Evolutionary conservation across 2,113 vertebrate genomes (phyloP).

Genomic region (Turnix velox): DNA sequence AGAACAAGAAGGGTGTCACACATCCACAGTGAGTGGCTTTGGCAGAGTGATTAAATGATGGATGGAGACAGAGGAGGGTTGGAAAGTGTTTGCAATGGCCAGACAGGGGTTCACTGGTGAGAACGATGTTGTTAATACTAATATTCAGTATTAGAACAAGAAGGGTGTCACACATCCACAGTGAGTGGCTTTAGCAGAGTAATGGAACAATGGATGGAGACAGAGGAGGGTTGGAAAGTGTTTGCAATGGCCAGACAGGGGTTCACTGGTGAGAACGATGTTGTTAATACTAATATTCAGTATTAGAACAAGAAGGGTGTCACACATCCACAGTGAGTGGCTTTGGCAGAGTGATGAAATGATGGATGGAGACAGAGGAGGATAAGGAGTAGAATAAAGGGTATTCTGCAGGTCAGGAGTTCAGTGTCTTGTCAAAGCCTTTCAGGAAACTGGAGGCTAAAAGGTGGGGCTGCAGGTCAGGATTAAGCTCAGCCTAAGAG

Average conservation of each 20-base stretch:
- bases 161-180: too few species aligned
- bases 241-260: neutral
- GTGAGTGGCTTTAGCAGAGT: too few species aligned
- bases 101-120: too few species aligned
- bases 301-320: neutral
- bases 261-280: neutral
- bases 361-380: neutral
- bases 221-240: neutral
- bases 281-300: neutral
- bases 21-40: too few species aligned
- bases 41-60: too few species aligned
- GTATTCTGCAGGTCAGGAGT: slow-evolving; percentile 56
- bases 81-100: too few species aligned
- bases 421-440: slow-evolving; percentile 53
- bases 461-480: slow-evolving; percentile 52
- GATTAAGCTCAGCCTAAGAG: slow-evolving; percentile 40
- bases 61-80: too few species aligned
- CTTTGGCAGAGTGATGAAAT: slow-evolving; percentile 7
- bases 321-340: neutral
- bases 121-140: too few species aligned
- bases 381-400: slow-evolving; percentile 38
- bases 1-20: too few species aligned
- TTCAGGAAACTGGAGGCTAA: slow-evolving; percentile 39
- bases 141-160: too few species aligned
- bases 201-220: too few species aligned